A percentile compares a stretch with the other conserved stretches of the same genome.
phyloP scores from a whole-genome alignment of 2,888 invertebrate species.

The Melitaea athalia region DNA sequence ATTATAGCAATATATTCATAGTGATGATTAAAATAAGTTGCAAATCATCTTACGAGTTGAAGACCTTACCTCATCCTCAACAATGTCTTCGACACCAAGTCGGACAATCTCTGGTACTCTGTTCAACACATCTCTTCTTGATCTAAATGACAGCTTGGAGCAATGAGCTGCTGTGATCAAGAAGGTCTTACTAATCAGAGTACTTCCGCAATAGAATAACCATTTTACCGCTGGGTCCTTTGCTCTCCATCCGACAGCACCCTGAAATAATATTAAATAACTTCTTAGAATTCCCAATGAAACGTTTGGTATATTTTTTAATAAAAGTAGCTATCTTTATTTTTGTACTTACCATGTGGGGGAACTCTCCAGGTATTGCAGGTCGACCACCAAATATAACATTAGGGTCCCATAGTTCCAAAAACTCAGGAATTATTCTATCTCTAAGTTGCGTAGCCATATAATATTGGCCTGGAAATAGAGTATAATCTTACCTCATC shows the following conservation, averaged over 20 bases:
- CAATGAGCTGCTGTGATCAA: conserved; percentile 87
- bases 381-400: conserved; percentile 48
- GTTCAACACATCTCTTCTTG: conserved; percentile 38
- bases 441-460: conserved; percentile 32
- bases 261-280: conserved; percentile 40
- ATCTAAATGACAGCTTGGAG: conserved; percentile 35
- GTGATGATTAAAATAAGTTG: not conserved
- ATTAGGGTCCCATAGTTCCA: conserved; percentile 36
- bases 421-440: conserved; percentile 30
- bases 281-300: not conserved
- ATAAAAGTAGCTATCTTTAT: not conserved
- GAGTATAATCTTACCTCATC: too few relatives aligned
- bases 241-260: conserved; percentile 53
- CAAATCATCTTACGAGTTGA: not conserved
- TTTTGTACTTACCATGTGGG: conserved; percentile 56
- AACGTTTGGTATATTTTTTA: not conserved
- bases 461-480: conserved; percentile 31
- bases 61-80: conserved; percentile 22
- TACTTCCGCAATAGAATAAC: conserved; percentile 82
- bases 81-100: conserved; percentile 49
- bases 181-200: conserved; percentile 82
- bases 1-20: too few relatives aligned
- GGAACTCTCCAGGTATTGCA: conserved; percentile 54
- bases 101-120: conserved; percentile 50
- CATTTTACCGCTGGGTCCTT: conserved; percentile 41